phyloP scores from a whole-genome alignment of 2,888 invertebrate genomes.

The Zaprionus bogoriensis region DNA sequence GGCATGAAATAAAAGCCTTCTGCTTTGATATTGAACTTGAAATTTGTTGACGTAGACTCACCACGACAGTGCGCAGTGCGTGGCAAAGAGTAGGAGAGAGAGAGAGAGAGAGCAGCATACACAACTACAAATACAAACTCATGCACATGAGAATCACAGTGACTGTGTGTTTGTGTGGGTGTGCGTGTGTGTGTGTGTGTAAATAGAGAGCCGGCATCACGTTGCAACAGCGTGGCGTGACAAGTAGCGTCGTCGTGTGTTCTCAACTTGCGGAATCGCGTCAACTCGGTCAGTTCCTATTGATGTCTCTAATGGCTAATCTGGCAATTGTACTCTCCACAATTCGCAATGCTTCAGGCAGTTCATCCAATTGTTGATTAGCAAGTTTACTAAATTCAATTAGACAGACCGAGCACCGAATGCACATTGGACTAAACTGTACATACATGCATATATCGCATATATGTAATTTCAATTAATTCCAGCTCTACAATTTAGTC shows the following conservation, averaged over 20 bases:
- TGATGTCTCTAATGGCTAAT: conserved; percentile 29
- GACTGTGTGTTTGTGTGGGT: conserved; percentile 1
- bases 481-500: not conserved
- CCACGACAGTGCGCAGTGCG: conserved; percentile 17
- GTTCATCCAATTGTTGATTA: conserved; percentile 3
- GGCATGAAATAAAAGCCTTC: conserved; percentile 19
- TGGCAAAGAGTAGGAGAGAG: conserved; percentile 19
- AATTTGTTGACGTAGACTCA: conserved; percentile 26
- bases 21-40: conserved; percentile 71
- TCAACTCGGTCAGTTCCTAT: conserved; percentile 29
- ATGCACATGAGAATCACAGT: no score
- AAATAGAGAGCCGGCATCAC: conserved; percentile 45
- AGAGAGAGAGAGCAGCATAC: conserved; percentile 12
- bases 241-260: no score
- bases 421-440: not conserved
- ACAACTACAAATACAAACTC: not conserved
- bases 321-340: conserved; percentile 24
- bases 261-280: conserved; percentile 1
- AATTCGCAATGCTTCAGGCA: conserved; percentile 21
- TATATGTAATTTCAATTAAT: not conserved
- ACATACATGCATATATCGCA: not conserved
- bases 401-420: no score
- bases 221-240: conserved; percentile 55
- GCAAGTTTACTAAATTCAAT: not conserved
- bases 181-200: not conserved